These are phyloP conservation scores for Microtus pennsylvanicus DNA, from an alignment of 2,113 vertebrate genomes.

Conservation along the genomic window DNA sequence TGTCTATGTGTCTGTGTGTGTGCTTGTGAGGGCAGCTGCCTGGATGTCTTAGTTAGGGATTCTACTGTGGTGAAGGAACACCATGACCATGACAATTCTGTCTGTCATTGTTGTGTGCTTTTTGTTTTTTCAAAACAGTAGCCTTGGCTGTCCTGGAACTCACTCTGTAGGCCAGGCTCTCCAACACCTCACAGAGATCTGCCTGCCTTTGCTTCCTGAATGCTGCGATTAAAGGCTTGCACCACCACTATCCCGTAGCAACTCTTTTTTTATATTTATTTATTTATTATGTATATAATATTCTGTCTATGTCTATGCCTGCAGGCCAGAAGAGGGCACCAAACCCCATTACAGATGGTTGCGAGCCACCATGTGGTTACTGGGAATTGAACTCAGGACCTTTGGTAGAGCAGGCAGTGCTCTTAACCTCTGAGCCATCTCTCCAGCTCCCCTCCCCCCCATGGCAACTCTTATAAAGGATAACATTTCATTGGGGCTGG, in stretches of 20 bases:
- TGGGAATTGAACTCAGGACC: too few relatives aligned
- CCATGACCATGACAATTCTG: neutral
- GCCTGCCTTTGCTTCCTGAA: neutral
- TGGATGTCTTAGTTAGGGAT: neutral
- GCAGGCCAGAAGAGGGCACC: too few relatives aligned
- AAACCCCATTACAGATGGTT: too few relatives aligned
- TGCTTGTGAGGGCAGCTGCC: neutral
- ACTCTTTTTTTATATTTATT: neutral
- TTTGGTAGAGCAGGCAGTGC: too few relatives aligned
- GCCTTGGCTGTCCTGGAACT: neutral
- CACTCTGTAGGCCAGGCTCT: neutral
- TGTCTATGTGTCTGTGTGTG: neutral
- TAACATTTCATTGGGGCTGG: neutral
- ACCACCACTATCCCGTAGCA: neutral
- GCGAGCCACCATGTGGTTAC: too few relatives aligned
- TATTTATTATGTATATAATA: too few relatives aligned
- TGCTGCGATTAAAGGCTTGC: neutral
- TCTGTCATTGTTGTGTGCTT: neutral
- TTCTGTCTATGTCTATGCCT: too few relatives aligned
- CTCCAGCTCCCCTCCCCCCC: too few relatives aligned
- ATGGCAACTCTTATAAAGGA: neutral
- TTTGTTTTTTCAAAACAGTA: neutral
- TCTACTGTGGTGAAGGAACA: neutral
- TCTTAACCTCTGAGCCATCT: too few relatives aligned
- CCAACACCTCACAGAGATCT: neutral